Conservation (phyloP, 2,888 invertebrate genomes). For the Doris montereyensis region DNA sequence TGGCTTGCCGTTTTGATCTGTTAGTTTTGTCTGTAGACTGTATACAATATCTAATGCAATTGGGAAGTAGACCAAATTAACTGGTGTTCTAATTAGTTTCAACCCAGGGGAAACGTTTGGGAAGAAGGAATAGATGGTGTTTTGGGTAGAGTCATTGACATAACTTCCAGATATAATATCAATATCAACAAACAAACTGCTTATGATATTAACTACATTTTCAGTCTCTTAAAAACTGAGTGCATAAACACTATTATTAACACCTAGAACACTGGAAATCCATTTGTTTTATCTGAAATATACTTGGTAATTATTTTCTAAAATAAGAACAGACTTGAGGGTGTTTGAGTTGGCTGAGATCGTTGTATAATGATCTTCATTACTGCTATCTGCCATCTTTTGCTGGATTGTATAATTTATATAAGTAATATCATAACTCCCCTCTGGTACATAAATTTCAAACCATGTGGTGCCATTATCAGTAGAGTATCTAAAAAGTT, state of each 20-base stretch:
- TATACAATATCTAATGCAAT: conserved; percentile 32
- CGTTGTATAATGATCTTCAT: background rate
- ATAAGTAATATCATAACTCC: background rate
- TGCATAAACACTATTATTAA: background rate
- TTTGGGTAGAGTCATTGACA: too few species aligned
- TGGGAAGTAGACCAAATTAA: conserved; percentile 42
- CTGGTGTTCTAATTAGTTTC: conserved; percentile 31
- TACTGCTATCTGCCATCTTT: background rate
- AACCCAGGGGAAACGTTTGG: conserved; percentile 39
- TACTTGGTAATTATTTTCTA: conserved; percentile 8
- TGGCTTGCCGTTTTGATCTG: conserved; percentile 38
- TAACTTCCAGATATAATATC: conserved; percentile 36
- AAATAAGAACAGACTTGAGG: too few species aligned
- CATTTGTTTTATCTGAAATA: conserved; percentile 9
- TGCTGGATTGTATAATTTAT: background rate
- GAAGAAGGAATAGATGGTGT: conserved; percentile 42
- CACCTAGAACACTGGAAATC: background rate
- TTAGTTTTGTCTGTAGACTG: conserved; percentile 18
- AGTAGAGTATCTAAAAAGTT: conserved; percentile 7
- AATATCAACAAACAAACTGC: conserved; percentile 39
- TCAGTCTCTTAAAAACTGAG: conserved; percentile 32
- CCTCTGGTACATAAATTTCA: background rate
- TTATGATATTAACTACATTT: conserved; percentile 38
- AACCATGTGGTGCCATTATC: background rate
- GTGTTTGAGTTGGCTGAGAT: conserved; percentile 10